Evolutionary conservation across 1,140 invertebrate genomes (phyloP), one percentile per base, ranked within the genome.

Genomic region (Temnothorax nylanderi): DNA sequence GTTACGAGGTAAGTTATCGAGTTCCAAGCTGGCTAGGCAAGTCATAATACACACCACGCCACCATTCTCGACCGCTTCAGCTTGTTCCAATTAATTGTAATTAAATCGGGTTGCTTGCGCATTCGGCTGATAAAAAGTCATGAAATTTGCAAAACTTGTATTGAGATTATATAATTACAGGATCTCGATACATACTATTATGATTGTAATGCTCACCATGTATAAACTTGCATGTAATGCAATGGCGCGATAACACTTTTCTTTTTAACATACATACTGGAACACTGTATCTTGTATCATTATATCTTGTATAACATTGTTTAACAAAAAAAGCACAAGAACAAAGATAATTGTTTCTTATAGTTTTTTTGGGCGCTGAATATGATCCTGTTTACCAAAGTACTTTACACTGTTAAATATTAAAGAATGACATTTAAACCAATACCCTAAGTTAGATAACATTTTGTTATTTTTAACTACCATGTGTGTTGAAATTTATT

Each of bases 1-100:
- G 75, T 78, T 78, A 78, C 41, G 26, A 49, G 26, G n/a, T 47
- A 44, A 67, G 62, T 80, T 80, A 80, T 54, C 49, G n/a, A 56
- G 26, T 78, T 78, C 18, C 8, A 64, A 78, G n/a, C 34, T 11
- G 34, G 26, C 62, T 67, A 13, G 4, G 41, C 21, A 60, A 41
- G 32, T 65, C 62, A 41, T 21, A 67, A 67, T 37, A 67, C 64
- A 67, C 4, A 21, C 64, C 37, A 44, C 32, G 44, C 44, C 26
- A 78, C 26, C 34, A 32, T 62, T 64, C 75, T 44, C 26, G 60
- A 49, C 10, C 58, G 18, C 11, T 4, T 76, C 54, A 41, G 60
- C 26, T 78, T n/a, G 4, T 26, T 51, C 16, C 62, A 64, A n/a
- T 64, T 49, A 78, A 78, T 78, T 34, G 32, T 13, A 62, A 64